These are phyloP conservation scores for Nasonia giraulti DNA, from an alignment of 1,140 invertebrate genomes.

Conservation along the genomic window DNA sequence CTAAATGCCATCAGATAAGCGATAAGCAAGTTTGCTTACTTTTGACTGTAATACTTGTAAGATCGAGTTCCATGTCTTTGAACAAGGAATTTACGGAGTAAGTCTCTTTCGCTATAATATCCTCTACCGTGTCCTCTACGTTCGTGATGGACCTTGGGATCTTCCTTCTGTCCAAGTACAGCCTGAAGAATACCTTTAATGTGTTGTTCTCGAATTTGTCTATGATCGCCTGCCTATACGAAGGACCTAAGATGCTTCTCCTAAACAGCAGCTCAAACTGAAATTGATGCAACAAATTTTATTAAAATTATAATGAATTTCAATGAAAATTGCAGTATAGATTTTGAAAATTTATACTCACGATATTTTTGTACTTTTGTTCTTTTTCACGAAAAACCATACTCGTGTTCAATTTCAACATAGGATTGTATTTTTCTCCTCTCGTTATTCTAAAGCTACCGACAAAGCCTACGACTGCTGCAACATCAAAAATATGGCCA, in stretches of 20 bases:
- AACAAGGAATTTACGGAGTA: slow-evolving; percentile 79
- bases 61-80: slow-evolving; percentile 81
- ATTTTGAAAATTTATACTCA: slow-evolving; percentile 63
- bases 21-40: slow-evolving; percentile 69
- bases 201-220: slow-evolving; percentile 82
- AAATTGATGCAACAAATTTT: not conserved
- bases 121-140: slow-evolving; percentile 80
- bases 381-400: slow-evolving; percentile 77
- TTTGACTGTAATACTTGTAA: slow-evolving; percentile 79
- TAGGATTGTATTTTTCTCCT: slow-evolving; percentile 80
- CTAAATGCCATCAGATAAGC: too few relatives aligned
- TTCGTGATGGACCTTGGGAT: slow-evolving; percentile 80
- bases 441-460: slow-evolving; percentile 80
- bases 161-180: slow-evolving; percentile 85
- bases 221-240: slow-evolving; percentile 79
- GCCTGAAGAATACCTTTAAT: slow-evolving; percentile 83
- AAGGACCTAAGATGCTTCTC: slow-evolving; percentile 76
- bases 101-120: slow-evolving; percentile 80
- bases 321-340: not conserved
- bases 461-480: slow-evolving; percentile 81
- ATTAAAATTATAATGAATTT: not conserved
- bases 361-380: slow-evolving; percentile 78
- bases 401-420: slow-evolving; percentile 75
- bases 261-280: slow-evolving; percentile 72
- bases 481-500: slow-evolving; percentile 62